Conservation (phyloP, 2,113 vertebrate species). For the Macroglossus sobrinus region DNA sequence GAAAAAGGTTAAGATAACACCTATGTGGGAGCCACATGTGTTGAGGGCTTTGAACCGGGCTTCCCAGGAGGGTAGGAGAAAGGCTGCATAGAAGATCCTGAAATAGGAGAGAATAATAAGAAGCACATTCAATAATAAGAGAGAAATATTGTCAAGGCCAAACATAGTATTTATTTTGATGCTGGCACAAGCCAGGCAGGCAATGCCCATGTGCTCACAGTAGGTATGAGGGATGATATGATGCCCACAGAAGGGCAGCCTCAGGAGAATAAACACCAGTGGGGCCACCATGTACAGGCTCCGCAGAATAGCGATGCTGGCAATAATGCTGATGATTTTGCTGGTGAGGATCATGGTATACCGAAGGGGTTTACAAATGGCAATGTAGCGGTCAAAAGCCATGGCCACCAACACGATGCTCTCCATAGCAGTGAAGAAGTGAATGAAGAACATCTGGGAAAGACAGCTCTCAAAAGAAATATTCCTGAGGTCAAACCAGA, state of each 20-base stretch:
- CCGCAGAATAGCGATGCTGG: constrained; percentile 30
- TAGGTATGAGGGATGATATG: constrained; percentile 25
- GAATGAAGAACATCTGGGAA: constrained; percentile 79
- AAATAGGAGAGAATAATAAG: constrained; percentile 18
- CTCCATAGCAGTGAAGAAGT: constrained; percentile 73
- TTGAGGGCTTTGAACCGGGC: constrained; percentile 27
- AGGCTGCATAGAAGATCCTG: constrained; percentile 27
- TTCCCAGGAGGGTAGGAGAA: neutral
- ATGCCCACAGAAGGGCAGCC: constrained; percentile 47
- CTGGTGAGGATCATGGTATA: constrained; percentile 69
- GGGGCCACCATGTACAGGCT: constrained; percentile 72
- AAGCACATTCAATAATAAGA: constrained; percentile 6
- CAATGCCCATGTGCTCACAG: constrained; percentile 58
- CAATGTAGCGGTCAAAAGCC: constrained; percentile 78
- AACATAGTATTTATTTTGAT: constrained; percentile 6
- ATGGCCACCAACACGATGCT: constrained; percentile 77
- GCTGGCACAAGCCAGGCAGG: neutral
- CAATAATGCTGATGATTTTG: neutral
- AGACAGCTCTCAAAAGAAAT: constrained; percentile 73
- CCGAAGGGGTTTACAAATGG: constrained; percentile 76
- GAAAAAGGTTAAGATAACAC: neutral
- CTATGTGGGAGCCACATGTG: constrained; percentile 50
- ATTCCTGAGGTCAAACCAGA: constrained; percentile 68
- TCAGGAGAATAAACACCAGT: constrained; percentile 17
- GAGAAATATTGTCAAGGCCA: neutral